These are phyloP conservation scores for Actias luna DNA, from an alignment of 2,888 invertebrate genomes.

Conservation along the genomic window DNA sequence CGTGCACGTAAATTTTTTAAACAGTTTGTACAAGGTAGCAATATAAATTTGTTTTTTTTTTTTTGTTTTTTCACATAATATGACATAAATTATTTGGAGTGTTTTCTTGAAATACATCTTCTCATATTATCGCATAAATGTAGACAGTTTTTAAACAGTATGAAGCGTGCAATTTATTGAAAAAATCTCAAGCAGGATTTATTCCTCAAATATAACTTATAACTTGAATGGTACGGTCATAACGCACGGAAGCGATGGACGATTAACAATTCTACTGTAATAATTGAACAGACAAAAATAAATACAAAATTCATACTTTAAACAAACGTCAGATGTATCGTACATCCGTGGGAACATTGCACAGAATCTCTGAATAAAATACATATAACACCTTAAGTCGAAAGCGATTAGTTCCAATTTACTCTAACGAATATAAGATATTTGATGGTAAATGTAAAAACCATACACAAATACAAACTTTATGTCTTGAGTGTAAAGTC, in stretches of 20 bases:
- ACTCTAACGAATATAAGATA: background rate
- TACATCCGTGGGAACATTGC: background rate
- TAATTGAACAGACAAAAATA: slow-evolving; percentile 8
- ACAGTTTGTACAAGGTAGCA: no score
- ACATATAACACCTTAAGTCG: background rate
- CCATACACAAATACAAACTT: background rate
- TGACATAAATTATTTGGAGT: no score
- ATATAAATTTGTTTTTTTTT: no score
- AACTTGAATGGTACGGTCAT: background rate
- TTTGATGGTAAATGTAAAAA: background rate
- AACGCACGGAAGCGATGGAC: background rate
- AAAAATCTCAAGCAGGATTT: background rate
- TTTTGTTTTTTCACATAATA: no score
- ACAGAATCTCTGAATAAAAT: background rate
- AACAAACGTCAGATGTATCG: background rate
- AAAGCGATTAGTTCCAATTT: background rate
- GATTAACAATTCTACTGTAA: background rate
- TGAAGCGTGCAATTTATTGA: background rate
- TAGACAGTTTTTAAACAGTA: no score
- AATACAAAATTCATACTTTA: background rate
- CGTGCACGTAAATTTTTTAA: no score
- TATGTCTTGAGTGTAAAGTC: background rate
- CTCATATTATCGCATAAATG: no score
- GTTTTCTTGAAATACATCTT: no score
- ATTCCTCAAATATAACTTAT: background rate